phyloP scores from a whole-genome alignment of 2,113 vertebrate genomes.

The Xenopus laevis region DNA sequence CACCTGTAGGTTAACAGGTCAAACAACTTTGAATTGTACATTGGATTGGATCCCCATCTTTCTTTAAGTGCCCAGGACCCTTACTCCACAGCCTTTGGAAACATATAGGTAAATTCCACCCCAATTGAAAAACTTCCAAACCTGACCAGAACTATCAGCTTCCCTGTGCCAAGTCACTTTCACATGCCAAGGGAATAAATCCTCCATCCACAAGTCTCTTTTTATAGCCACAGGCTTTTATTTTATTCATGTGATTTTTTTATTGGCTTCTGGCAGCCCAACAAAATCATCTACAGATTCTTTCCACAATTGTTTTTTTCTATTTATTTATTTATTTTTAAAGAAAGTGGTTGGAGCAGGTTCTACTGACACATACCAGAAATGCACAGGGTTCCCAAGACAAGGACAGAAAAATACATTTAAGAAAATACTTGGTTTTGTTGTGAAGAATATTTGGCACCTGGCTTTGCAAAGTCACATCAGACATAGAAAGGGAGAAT shows the following conservation, averaged over 20 bases:
- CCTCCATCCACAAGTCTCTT: not conserved
- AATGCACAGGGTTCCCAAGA: slow-evolving; percentile 31
- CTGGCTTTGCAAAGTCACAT: slow-evolving; percentile 18
- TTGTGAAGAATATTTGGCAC: slow-evolving; percentile 52
- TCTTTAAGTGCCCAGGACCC: too few species aligned
- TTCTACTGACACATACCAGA: slow-evolving; percentile 27
- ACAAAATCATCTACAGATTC: slow-evolving; percentile 9
- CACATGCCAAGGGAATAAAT: too few species aligned
- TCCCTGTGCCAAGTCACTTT: too few species aligned
- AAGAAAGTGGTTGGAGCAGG: slow-evolving; percentile 17
- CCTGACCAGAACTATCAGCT: too few species aligned
- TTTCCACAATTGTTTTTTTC: too few species aligned
- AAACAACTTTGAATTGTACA: too few species aligned
- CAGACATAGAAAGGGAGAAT: too few species aligned
- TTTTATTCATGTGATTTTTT: slow-evolving; percentile 18
- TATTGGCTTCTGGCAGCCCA: slow-evolving; percentile 20
- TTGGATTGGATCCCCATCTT: too few species aligned
- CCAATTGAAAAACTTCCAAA: too few species aligned
- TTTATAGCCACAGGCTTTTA: slow-evolving; percentile 4
- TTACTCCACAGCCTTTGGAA: too few species aligned
- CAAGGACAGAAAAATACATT: slow-evolving; percentile 31
- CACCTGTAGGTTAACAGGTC: too few species aligned
- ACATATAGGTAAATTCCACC: too few species aligned
- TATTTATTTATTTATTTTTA: not conserved
- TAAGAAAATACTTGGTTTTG: slow-evolving; percentile 55